phyloP scores from a whole-genome alignment of 2,797 vertebrate genomes.

The Propithecus perrieri region DNA sequence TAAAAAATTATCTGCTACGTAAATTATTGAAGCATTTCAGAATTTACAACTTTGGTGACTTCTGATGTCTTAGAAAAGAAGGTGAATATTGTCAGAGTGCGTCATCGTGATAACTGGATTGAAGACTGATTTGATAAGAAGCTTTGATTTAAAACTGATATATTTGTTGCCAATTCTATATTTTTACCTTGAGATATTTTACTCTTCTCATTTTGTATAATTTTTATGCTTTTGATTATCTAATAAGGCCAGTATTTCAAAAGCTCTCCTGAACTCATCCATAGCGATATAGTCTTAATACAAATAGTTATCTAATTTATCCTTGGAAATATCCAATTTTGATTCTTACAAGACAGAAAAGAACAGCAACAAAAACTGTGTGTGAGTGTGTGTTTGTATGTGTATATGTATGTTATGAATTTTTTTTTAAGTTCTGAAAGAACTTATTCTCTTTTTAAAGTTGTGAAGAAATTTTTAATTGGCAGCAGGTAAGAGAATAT shows the following conservation, averaged over 20 bases:
- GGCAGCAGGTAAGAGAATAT: conserved; percentile 20
- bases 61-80: conserved; percentile 75
- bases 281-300: conserved; percentile 61
- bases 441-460: conserved; percentile 25
- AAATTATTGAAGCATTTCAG: conserved; percentile 76
- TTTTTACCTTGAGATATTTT: conserved; percentile 71
- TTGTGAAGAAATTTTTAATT: conserved; percentile 51
- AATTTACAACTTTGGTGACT: conserved; percentile 71
- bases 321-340: conserved; percentile 50
- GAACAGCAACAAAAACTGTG: conserved; percentile 22
- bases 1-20: conserved; percentile 71
- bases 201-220: conserved; percentile 69
- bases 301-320: conserved; percentile 58
- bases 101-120: conserved; percentile 44
- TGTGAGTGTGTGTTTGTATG: neutral
- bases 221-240: conserved; percentile 66
- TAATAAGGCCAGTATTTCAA: conserved; percentile 73
- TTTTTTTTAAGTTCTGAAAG: conserved; percentile 35
- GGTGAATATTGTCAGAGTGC: conserved; percentile 65
- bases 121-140: conserved; percentile 60
- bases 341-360: conserved; percentile 41
- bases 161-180: conserved; percentile 68
- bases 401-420: neutral
- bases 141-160: conserved; percentile 73
- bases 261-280: conserved; percentile 69